phyloP scores from a whole-genome alignment of 2,113 vertebrate species.

The Pristiophorus japonicus region DNA sequence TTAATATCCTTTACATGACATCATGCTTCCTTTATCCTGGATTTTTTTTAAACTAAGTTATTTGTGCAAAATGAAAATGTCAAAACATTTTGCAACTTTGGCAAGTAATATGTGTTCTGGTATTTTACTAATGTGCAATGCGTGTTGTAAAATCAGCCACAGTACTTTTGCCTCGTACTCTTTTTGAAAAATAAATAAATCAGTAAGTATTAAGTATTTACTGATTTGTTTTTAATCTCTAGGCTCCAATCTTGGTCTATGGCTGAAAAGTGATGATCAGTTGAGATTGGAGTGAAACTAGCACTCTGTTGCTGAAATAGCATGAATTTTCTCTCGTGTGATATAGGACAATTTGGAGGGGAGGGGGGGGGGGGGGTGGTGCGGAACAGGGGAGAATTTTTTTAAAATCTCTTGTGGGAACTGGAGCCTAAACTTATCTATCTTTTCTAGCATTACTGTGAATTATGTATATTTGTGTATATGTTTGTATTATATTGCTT shows the following conservation, averaged over 20 bases:
- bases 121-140: background rate
- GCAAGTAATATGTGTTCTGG: background rate
- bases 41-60: background rate
- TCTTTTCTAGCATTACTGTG: background rate
- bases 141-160: background rate
- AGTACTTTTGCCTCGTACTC: background rate
- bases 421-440: background rate
- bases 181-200: background rate
- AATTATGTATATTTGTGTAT: conserved; percentile 24
- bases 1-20: background rate
- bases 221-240: background rate
- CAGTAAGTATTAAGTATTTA: conserved; percentile 17
- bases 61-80: background rate
- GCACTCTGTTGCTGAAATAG: background rate
- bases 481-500: background rate
- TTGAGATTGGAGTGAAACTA: background rate
- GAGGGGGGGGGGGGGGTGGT: background rate
- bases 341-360: background rate
- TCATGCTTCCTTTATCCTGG: background rate
- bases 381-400: background rate
- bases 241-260: background rate
- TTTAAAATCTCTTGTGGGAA: background rate
- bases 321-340: background rate
- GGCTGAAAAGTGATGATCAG: background rate
- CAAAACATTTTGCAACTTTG: background rate